These are phyloP conservation scores for Enhydra lutris DNA, from an alignment of 2,113 vertebrate genomes.

Conservation along the genomic window DNA sequence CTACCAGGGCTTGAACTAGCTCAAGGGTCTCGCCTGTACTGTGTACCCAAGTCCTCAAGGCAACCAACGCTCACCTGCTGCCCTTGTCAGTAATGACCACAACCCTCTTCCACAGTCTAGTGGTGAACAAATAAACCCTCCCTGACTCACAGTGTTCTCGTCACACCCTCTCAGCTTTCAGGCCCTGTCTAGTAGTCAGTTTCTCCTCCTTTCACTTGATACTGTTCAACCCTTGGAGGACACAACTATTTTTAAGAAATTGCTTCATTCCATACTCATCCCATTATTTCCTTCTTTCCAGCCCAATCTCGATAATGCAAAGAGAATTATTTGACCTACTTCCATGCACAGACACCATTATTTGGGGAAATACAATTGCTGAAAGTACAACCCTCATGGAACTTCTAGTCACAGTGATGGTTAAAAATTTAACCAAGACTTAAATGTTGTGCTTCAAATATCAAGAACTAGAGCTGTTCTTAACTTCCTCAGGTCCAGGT, in stretches of 20 bases:
- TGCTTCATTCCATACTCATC: not conserved
- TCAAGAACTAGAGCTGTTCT: not conserved
- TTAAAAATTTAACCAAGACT: not conserved
- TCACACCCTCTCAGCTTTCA: not conserved
- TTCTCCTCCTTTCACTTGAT: not conserved
- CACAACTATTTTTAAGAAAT: not conserved
- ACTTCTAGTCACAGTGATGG: not conserved
- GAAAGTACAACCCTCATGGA: not conserved
- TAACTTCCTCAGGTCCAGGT: not conserved
- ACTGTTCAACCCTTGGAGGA: not conserved
- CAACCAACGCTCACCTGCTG: fast-evolving
- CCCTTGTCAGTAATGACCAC: not conserved
- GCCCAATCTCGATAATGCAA: not conserved
- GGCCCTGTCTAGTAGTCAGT: not conserved
- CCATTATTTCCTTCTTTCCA: not conserved
- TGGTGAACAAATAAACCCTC: not conserved
- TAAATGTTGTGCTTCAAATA: not conserved
- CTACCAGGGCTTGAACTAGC: not conserved
- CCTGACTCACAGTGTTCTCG: not conserved
- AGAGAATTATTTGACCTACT: not conserved
- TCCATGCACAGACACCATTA: not conserved
- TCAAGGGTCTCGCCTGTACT: not conserved
- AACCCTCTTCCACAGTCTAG: not conserved
- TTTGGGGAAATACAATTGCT: not conserved
- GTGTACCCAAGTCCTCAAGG: fast-evolving